Conservation (phyloP, 2,113 vertebrate genomes). For the Alectura lathami region DNA sequence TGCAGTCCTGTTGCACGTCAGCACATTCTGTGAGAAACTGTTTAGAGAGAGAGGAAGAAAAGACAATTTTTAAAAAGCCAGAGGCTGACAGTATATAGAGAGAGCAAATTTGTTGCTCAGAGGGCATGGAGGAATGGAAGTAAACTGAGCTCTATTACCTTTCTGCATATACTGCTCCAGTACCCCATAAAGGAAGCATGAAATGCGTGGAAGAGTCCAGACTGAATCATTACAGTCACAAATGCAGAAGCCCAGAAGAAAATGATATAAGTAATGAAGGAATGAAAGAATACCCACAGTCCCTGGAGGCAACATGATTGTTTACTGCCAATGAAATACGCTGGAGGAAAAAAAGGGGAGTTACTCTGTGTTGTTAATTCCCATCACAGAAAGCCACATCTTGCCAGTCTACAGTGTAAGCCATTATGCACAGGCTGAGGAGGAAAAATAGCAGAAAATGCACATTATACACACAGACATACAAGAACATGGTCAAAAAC, state of each 20-base stretch:
- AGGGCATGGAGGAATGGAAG: neutral
- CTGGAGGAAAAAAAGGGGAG: neutral
- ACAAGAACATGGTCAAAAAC: neutral
- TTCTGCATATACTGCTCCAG: neutral
- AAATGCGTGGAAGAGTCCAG: neutral
- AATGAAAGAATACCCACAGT: neutral
- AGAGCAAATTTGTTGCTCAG: neutral
- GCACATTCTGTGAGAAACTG: neutral
- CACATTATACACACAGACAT: neutral
- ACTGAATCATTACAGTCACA: neutral
- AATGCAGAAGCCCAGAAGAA: neutral
- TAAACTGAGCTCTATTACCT: neutral
- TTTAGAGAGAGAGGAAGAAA: neutral
- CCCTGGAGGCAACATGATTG: neutral
- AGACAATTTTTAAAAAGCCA: neutral
- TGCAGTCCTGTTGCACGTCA: neutral
- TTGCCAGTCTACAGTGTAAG: neutral
- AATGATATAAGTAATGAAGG: neutral
- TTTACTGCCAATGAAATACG: neutral
- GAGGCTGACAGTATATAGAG: neutral
- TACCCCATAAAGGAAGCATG: neutral
- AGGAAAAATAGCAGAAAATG: neutral
- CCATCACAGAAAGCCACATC: neutral
- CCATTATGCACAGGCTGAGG: rapidly evolving
- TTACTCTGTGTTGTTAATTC: neutral